Percentiles rank a stretch among this genome's conserved stretches.
These are phyloP conservation scores for Lepidothrix coronata DNA, from an alignment of 2,113 vertebrate genomes.

Conservation along the genomic window DNA sequence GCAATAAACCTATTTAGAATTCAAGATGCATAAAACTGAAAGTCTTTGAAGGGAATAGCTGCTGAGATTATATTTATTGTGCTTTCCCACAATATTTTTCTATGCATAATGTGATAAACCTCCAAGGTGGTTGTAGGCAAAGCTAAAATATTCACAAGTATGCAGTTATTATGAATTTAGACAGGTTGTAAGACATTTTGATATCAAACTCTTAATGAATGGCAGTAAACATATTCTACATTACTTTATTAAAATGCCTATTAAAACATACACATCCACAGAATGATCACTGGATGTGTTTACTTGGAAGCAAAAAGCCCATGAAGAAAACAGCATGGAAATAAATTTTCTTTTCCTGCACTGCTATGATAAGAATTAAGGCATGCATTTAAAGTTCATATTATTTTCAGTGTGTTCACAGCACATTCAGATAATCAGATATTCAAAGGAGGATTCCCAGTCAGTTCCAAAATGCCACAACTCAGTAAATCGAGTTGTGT, in stretches of 20 bases:
- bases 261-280: constrained; percentile 56
- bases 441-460: constrained; percentile 33
- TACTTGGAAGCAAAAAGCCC: constrained; percentile 40
- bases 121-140: constrained; percentile 69
- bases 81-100: constrained; percentile 66
- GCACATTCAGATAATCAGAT: constrained; percentile 57
- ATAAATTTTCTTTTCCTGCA: constrained; percentile 56
- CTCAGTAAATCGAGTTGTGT: background rate
- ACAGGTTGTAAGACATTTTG: constrained; percentile 71
- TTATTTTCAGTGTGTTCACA: constrained; percentile 42
- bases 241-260: constrained; percentile 65
- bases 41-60: constrained; percentile 70
- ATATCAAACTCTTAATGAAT: constrained; percentile 66
- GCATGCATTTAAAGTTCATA: constrained; percentile 44
- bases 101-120: constrained; percentile 69
- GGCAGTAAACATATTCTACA: constrained; percentile 62
- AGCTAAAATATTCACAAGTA: constrained; percentile 66
- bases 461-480: background rate
- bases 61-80: constrained; percentile 71
- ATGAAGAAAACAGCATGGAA: constrained; percentile 59
- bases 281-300: constrained; percentile 57
- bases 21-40: constrained; percentile 67
- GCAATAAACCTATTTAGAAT: constrained; percentile 70
- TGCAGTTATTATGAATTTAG: constrained; percentile 66
- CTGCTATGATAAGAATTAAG: constrained; percentile 60